Percentiles rank a stretch among this genome's conserved stretches.
phyloP scores from a whole-genome alignment of 2,797 vertebrate genomes.

The Halcyon badia region DNA sequence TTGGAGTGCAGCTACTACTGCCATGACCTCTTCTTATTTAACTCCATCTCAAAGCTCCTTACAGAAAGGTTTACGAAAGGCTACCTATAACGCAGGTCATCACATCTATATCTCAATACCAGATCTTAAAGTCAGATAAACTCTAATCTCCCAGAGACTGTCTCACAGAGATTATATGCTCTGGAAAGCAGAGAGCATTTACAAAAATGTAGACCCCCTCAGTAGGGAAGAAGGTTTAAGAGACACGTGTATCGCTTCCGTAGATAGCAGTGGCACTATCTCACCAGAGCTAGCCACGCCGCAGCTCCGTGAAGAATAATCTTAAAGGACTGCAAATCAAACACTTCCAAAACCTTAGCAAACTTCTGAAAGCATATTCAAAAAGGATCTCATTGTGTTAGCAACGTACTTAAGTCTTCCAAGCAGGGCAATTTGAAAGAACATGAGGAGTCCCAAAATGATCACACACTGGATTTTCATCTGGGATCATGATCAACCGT shows the following conservation, averaged over 20 bases:
- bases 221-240: not conserved
- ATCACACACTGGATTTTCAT: not conserved
- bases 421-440: not conserved
- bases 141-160: not conserved
- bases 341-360: not conserved
- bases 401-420: not conserved
- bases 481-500: not conserved
- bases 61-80: not conserved
- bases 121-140: not conserved
- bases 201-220: not conserved
- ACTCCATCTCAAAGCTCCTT: not conserved
- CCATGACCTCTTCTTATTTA: not conserved
- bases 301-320: not conserved
- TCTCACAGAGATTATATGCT: not conserved
- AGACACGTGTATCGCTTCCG: not conserved
- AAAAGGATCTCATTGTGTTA: not conserved
- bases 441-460: not conserved
- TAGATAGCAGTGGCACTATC: not conserved
- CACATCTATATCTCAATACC: not conserved
- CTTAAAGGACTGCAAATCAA: not conserved
- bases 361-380: not conserved
- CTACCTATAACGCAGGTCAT: not conserved
- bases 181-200: not conserved
- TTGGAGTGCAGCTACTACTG: not conserved
- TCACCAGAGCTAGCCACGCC: not conserved